Base-by-base conservation (phyloP, 2,888 invertebrate genomes). In the Macaria notata region DNA sequence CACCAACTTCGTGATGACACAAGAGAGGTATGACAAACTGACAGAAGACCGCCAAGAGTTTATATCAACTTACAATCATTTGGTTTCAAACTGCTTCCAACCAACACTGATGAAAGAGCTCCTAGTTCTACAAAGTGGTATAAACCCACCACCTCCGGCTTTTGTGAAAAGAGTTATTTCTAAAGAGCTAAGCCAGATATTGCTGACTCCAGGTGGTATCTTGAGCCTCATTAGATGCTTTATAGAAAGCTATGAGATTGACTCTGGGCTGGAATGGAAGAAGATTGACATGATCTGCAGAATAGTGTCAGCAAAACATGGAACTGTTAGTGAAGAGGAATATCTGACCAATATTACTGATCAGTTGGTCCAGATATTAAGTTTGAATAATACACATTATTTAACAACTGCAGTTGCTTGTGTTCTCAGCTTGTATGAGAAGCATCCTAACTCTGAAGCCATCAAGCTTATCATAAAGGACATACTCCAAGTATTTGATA, bases 61-160 rank as follows among this genome's bases (percentile, higher is more conserved):
- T 78, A 68, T 81, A 48, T 61, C 67, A 31, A 75, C 90, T 53
- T 89, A 95, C 70, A 73, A 90, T 44, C 72, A 88, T 63, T 79
- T 95, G 49, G 82, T 93, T 9, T 76, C 75, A 29, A 92, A 91
- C 56, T 92, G 93, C 56, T 94, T 94, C 66, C 93, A 93, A 70
- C 92, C 93, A 31, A 79, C 92, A 48, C 84, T 95, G 38, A 93
- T 96, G 73, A 94, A 93, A 72, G 95, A 96, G 77, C 85, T 95
- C n/a, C 90, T 96, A 83, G 85, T 94, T 45, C 84, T 96, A 39
- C 93, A 93, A 70, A 92, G 92, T 76, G 78, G 84, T 9, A 79
- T 75, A 54, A 84, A 90, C 39, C 88, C 93, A n/a, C 50, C 71
- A 9, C 84, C 92, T 31, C 95, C 95, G 3, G 74, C 72, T 8